Base-by-base conservation (phyloP, 2,797 vertebrate genomes). In the Aeoliscus strigatus region DNA sequence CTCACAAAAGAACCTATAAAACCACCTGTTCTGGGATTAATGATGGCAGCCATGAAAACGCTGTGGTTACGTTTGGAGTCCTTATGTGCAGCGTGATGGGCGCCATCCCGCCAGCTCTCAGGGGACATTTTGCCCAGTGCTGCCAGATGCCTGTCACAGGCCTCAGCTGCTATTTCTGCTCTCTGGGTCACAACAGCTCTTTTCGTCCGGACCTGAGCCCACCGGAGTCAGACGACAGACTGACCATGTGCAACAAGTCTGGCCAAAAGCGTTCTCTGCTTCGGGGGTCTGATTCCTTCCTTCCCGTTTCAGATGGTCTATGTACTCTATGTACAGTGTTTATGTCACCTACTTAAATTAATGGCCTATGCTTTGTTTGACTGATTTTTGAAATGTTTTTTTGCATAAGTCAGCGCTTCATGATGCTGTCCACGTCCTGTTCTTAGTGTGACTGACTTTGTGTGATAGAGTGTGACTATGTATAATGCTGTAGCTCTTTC, bases 121-220 rank as follows among this genome's bases (percentile, higher is more conserved):
- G 61, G 77, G 83, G 76, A 84, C 61, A n/a, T n/a, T 76, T 83
- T 75, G 73, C 82, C 43, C 54, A 27, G 47, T 39, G 2, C 59
- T 85, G 84, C 70, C 75, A 90, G 71, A 90, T 89, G 80, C 82
- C 85, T 80, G 59, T 56, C 10, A 43, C 45, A 60, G 61, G 62
- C 73, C 56, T 85, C 81, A 77, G 16, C 14, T 40, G 73, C 75
- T 89, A 88, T 88, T 88, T 81, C 70, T 77, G 78, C 42, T 67
- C 55, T 63, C 37, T 52, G 49, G 75, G 54, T 74, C 60, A 70
- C 60, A 58, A 29, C 66, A 55, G 57, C 32, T 65, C 67, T 52
- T 39, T 52, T 39, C 23, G 41, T 38, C 43, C 33, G 71, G 48
- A 57, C 21, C 26, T 23, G 35, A 71, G 65, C 63, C 60, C 75